Evolutionary conservation across 1,140 invertebrate species (phyloP).

Genomic region (Panulirus ornatus): DNA sequence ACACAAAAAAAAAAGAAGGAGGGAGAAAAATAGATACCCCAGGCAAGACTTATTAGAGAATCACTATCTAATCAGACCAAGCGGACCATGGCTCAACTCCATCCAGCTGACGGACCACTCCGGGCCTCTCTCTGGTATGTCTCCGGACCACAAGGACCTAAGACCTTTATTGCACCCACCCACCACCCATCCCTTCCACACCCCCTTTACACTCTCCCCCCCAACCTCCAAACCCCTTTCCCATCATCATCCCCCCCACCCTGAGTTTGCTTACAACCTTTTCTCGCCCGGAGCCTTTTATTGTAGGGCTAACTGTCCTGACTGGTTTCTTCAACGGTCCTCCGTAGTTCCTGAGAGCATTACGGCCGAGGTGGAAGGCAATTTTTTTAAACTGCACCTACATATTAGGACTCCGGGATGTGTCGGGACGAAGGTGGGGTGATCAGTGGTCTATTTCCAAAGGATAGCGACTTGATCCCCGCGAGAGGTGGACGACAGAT

Average conservation of each 20-base stretch:
- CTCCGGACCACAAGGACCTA: constrained; percentile 29
- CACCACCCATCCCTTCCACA: background rate
- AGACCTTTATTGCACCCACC: background rate
- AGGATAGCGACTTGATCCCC: background rate
- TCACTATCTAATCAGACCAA: constrained; percentile 22
- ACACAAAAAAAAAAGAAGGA: background rate
- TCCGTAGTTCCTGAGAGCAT: constrained; percentile 29
- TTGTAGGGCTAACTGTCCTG: constrained; percentile 59
- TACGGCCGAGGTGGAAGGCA: background rate
- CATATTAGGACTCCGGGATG: background rate
- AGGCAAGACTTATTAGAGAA: constrained; percentile 26
- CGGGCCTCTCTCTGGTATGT: background rate
- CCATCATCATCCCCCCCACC: too few relatives aligned
- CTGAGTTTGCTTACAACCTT: constrained; percentile 55
- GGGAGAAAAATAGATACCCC: background rate
- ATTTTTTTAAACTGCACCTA: background rate
- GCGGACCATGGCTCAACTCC: constrained; percentile 13
- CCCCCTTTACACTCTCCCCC: background rate
- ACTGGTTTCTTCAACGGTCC: background rate
- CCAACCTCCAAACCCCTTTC: background rate
- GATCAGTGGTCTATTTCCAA: constrained; percentile 19
- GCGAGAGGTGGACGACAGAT: too few relatives aligned
- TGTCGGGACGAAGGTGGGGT: background rate
- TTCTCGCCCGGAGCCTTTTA: constrained; percentile 51
- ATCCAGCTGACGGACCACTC: background rate